Evolutionary conservation across 2,113 vertebrate species (phyloP), one percentile per base, ranked within the genome.

Genomic region (Phrynosoma platyrhinos): DNA sequence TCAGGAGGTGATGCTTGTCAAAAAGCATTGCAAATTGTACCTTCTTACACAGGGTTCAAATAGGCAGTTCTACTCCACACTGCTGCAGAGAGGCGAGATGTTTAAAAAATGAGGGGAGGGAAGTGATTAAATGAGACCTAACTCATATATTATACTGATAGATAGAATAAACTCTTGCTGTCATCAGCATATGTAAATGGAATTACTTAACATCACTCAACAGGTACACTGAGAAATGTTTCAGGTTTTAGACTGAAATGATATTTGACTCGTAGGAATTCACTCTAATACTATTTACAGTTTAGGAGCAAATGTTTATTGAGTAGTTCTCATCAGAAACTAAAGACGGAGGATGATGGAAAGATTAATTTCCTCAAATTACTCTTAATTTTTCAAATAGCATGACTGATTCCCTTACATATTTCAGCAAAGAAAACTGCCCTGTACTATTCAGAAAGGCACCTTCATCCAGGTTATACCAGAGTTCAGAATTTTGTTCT

Each of bases 351-450:
- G 92, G 90, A 88, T 13, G 83, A 91, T 85, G 85, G 84, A 94
- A 87, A 85, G 72, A 72, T 68, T 76, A 68, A 88, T 92, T 91
- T 89, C 81, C 92, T 85, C 25, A 80, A 90, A 83, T 84, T 58
- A 88, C 68, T 66, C 7, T 76, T 9, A 40, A 90, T 81, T 88
- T 40, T 87, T 90, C 74, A 82, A 86, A 77, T 77, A 81, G 32
- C 27, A 7, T 78, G 79, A 27, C 66, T 79, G 76, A 83, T 20
- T 18, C 90, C 47, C 64, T 0, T 0, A 21, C 53, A 13, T n/a
- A 89, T 82, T 92, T 89, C 78, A 62, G 58, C 2, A 82, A 42
- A 40, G 83, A 88, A 87, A 83, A 14, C 7, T 55, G 36, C 13
- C 90, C 84, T 93, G 71, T 47, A 79, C 77, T 75, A 10, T 69